phyloP scores from a whole-genome alignment of 1,140 invertebrate species.

The Capitella teleta region DNA sequence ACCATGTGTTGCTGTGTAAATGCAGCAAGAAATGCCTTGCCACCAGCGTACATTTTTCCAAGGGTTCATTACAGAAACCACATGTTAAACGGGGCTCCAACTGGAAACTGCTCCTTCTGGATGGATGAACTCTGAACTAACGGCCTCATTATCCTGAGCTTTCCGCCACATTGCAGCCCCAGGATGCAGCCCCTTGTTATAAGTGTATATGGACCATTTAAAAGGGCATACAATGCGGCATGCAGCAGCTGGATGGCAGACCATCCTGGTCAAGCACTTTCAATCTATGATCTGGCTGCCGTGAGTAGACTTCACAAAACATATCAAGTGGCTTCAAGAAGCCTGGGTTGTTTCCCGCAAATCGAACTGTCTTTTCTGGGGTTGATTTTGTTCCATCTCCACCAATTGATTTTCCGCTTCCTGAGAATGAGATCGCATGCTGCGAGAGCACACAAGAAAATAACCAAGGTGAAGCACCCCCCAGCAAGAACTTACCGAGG shows the following conservation, averaged over 20 bases:
- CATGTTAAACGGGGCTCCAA: slow-evolving; percentile 32
- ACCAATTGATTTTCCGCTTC: no score
- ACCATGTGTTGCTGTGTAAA: slow-evolving; percentile 17
- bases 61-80: slow-evolving; percentile 19
- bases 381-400: no score
- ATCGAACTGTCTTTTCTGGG: no score
- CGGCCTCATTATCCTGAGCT: background rate
- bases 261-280: background rate
- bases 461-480: no score
- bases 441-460: no score
- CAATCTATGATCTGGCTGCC: background rate
- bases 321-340: no score
- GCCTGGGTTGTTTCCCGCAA: no score
- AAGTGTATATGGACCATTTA: background rate
- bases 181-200: background rate
- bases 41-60: slow-evolving; percentile 28
- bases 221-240: background rate
- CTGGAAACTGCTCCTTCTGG: slow-evolving; percentile 10
- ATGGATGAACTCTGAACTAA: slow-evolving; percentile 11
- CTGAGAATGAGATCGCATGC: no score
- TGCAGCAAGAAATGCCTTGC: slow-evolving; percentile 21
- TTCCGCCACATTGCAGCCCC: background rate
- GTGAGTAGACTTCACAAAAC: no score
- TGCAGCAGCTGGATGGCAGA: background rate
- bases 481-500: no score